Percentiles rank a stretch among this genome's conserved stretches.
These are phyloP conservation scores for Otis tarda DNA, from an alignment of 2,113 vertebrate species.

Conservation along the genomic window DNA sequence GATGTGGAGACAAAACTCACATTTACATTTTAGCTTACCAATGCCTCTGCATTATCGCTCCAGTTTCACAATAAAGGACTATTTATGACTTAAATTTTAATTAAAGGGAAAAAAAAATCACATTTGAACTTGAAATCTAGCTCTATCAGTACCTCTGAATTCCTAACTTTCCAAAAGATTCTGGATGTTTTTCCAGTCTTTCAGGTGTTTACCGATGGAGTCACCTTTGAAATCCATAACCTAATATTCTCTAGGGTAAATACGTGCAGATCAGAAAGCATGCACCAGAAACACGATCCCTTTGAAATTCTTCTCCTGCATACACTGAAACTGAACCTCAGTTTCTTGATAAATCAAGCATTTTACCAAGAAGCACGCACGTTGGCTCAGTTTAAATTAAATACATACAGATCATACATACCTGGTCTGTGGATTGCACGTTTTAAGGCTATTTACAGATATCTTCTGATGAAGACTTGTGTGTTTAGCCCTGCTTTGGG, in stretches of 20 bases:
- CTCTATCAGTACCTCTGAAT: background rate
- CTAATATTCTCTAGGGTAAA: background rate
- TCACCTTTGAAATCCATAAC: background rate
- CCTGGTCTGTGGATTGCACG: background rate
- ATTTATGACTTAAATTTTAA: background rate
- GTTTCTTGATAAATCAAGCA: constrained; percentile 19
- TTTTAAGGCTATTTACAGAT: background rate
- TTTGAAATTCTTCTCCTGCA: background rate
- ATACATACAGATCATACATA: background rate
- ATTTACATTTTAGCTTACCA: background rate
- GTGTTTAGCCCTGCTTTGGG: background rate
- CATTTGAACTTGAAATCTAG: background rate
- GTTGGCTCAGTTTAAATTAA: background rate
- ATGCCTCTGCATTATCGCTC: background rate
- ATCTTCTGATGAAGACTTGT: background rate
- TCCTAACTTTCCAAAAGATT: background rate
- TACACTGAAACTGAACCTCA: background rate
- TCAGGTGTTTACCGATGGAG: background rate
- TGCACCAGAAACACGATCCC: background rate
- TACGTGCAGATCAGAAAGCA: background rate
- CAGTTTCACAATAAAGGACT: background rate
- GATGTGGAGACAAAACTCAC: background rate
- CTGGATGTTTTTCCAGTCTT: background rate
- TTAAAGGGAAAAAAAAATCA: background rate
- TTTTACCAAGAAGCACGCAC: background rate